Evolutionary conservation across 2,797 vertebrate species (phyloP).

Genomic region (Hippopotamyrus pictus): DNA sequence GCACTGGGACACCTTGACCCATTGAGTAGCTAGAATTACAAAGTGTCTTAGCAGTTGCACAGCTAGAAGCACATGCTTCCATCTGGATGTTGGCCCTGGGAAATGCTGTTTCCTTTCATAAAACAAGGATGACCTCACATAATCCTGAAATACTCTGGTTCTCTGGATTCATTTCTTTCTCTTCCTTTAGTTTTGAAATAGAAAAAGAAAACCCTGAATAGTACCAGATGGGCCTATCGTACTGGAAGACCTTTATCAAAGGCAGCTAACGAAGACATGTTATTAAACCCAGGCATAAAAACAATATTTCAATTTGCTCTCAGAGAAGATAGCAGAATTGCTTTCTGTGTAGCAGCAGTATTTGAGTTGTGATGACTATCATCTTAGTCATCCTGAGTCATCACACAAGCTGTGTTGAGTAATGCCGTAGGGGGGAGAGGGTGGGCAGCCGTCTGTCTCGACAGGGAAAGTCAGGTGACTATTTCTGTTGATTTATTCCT

Average conservation of each 20-base stretch:
- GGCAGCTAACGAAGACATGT: not conserved
- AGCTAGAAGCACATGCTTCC: not conserved
- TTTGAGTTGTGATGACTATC: not conserved
- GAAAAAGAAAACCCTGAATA: not conserved
- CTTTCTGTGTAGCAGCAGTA: not conserved
- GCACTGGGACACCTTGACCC: not conserved
- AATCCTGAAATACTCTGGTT: not conserved
- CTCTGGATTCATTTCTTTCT: not conserved
- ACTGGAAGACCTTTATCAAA: not conserved
- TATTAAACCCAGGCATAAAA: not conserved
- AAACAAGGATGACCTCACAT: constrained; percentile 1
- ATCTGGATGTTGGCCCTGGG: not conserved
- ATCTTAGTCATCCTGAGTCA: not conserved
- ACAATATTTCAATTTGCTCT: not conserved
- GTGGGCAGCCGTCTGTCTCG: not conserved
- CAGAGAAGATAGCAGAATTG: not conserved
- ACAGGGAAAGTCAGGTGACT: not conserved
- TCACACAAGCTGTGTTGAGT: not conserved
- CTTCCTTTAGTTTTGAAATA: not conserved
- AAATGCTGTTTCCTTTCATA: not conserved
- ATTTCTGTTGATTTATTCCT: not conserved
- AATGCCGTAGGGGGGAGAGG: not conserved
- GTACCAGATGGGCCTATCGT: not conserved
- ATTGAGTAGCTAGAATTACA: constrained; percentile 4
- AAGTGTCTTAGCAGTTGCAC: not conserved